Conservation (phyloP, 1,140 invertebrate genomes). For the Caerostris extrusa region DNA sequence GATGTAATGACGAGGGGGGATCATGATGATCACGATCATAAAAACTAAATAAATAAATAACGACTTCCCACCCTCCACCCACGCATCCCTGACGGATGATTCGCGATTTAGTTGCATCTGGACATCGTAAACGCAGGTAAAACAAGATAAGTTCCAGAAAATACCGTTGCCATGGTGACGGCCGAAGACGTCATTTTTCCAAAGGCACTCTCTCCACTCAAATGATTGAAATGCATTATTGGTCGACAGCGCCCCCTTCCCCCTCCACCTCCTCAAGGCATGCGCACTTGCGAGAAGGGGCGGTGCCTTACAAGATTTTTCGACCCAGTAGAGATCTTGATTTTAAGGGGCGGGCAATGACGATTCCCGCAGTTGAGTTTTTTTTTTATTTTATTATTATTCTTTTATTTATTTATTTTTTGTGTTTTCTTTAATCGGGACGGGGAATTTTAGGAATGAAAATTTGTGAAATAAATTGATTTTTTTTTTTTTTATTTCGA, state of each 20-base stretch:
- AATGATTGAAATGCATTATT: constrained; percentile 78
- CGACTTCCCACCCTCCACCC: background rate
- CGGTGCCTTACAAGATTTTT: constrained; percentile 66
- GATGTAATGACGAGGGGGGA: background rate
- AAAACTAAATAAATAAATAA: constrained; percentile 70
- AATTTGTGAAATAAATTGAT: background rate
- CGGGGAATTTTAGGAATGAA: background rate
- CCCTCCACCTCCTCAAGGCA: constrained; percentile 27
- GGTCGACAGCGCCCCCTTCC: constrained; percentile 66
- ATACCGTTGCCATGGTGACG: constrained; percentile 72
- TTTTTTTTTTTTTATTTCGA: too few relatives aligned
- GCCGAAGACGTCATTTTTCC: constrained; percentile 77
- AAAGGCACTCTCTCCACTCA: constrained; percentile 75
- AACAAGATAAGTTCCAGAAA: constrained; percentile 77
- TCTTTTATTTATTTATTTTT: background rate
- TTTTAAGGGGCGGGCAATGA: constrained; percentile 72
- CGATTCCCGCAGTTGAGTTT: background rate
- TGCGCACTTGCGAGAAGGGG: constrained; percentile 51
- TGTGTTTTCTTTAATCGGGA: constrained; percentile 25
- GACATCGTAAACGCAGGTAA: constrained; percentile 77
- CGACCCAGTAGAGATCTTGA: constrained; percentile 72
- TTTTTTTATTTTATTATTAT: background rate
- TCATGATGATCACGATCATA: background rate
- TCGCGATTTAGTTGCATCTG: constrained; percentile 73
- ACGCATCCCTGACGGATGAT: constrained; percentile 62